These are phyloP conservation scores for Pteruthius melanotis DNA, from an alignment of 2,113 vertebrate genomes.

Conservation along the genomic window DNA sequence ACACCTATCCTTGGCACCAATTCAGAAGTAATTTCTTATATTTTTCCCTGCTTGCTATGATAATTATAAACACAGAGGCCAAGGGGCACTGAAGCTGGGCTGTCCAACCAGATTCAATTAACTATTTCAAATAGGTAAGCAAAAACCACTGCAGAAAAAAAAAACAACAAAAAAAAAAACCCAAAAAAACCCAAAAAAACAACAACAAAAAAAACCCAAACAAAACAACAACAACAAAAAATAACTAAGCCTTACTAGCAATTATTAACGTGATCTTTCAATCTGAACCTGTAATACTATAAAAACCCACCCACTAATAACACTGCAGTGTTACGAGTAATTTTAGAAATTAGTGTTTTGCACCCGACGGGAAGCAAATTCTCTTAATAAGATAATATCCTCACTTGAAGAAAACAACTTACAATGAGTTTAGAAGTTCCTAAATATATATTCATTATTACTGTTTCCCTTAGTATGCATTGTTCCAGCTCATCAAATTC, in stretches of 20 bases:
- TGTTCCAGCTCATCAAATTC: neutral
- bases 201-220: fast-evolving
- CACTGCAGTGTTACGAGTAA: neutral
- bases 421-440: neutral
- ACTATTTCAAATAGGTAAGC: neutral
- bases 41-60: neutral
- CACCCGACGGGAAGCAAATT: neutral
- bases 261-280: neutral
- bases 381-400: neutral
- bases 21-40: neutral
- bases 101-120: neutral
- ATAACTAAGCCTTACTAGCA: neutral
- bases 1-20: neutral
- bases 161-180: fast-evolving
- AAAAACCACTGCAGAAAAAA: neutral
- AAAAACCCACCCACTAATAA: neutral
- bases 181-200: neutral
- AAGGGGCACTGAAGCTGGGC: neutral
- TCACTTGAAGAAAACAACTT: neutral
- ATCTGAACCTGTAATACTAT: neutral
- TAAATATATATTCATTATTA: neutral
- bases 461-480: neutral
- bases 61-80: neutral
- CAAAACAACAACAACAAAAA: too few species aligned
- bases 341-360: neutral